Conservation (phyloP, 2,797 vertebrate genomes). For the Siniperca undulata region DNA sequence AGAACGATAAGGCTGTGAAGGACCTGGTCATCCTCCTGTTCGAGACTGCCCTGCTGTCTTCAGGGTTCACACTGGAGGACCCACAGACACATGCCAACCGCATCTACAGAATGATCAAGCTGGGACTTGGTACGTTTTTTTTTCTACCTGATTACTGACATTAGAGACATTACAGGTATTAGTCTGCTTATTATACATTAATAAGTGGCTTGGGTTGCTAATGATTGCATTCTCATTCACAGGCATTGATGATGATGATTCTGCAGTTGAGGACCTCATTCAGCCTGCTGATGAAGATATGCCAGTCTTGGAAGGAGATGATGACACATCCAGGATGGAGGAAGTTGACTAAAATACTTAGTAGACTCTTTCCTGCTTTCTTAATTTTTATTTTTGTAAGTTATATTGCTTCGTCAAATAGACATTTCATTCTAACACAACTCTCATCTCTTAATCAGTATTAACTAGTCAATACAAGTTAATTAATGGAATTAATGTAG, state of each 20-base stretch:
- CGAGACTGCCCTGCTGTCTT: slow-evolving; percentile 93
- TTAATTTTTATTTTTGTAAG: slow-evolving; percentile 69
- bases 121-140: slow-evolving; percentile 90
- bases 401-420: slow-evolving; percentile 46
- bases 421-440: slow-evolving; percentile 46
- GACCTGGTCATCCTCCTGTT: slow-evolving; percentile 96
- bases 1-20: slow-evolving; percentile 98
- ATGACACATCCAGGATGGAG: slow-evolving; percentile 89
- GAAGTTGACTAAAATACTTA: slow-evolving; percentile 85
- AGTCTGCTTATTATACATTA: not conserved
- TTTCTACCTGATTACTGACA: not conserved
- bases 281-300: slow-evolving; percentile 87
- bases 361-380: slow-evolving; percentile 32
- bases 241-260: slow-evolving; percentile 89
- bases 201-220: not conserved
- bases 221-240: slow-evolving; percentile 19
- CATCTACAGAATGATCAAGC: slow-evolving; percentile 98
- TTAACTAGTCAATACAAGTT: slow-evolving; percentile 17
- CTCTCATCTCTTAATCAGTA: slow-evolving; percentile 30
- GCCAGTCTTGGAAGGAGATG: slow-evolving; percentile 88
- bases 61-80: slow-evolving; percentile 95
- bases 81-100: slow-evolving; percentile 97
- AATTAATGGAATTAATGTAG: slow-evolving; percentile 23
- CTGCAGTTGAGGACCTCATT: slow-evolving; percentile 81
- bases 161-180: not conserved